A percentile compares a stretch with the other conserved stretches of the same genome.
Conservation (phyloP, 1,140 invertebrate genomes). For the Theocolax elegans region DNA sequence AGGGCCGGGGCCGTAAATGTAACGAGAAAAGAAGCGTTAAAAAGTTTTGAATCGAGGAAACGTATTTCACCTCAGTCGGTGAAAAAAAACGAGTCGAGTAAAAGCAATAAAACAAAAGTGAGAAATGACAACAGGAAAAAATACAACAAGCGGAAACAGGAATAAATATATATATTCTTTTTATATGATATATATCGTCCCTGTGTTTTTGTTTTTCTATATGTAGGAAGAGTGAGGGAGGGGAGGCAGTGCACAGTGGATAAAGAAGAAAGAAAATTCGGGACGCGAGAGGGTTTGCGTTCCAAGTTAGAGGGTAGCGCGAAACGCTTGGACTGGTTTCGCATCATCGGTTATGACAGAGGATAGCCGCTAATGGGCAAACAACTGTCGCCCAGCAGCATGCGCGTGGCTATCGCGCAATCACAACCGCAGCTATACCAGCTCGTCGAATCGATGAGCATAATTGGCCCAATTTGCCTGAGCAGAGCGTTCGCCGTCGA, state of each 20-base stretch:
- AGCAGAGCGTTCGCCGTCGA: no score
- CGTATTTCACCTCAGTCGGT: background rate
- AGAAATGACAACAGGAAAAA: background rate
- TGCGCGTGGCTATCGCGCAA: slow-evolving; percentile 13
- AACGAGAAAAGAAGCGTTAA: background rate
- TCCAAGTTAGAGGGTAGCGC: no score
- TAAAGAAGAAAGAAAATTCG: no score
- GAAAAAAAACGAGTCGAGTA: background rate
- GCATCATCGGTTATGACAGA: slow-evolving; percentile 21
- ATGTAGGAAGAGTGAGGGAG: no score
- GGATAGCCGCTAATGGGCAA: slow-evolving; percentile 49
- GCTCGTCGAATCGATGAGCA: slow-evolving; percentile 46
- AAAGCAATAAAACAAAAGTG: background rate
- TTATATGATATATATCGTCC: no score
- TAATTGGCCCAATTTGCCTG: slow-evolving; percentile 52
- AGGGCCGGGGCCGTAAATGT: slow-evolving; percentile 9
- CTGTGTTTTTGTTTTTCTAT: no score
- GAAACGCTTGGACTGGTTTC: background rate
- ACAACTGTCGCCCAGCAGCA: slow-evolving; percentile 38
- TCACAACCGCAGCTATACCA: slow-evolving; percentile 15
- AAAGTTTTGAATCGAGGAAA: background rate
- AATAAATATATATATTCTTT: no score
- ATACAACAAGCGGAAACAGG: no score
- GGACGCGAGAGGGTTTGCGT: no score
- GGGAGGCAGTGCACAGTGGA: no score